Base-by-base conservation (phyloP, 2,888 invertebrate species). In the Pammene fasciana region DNA sequence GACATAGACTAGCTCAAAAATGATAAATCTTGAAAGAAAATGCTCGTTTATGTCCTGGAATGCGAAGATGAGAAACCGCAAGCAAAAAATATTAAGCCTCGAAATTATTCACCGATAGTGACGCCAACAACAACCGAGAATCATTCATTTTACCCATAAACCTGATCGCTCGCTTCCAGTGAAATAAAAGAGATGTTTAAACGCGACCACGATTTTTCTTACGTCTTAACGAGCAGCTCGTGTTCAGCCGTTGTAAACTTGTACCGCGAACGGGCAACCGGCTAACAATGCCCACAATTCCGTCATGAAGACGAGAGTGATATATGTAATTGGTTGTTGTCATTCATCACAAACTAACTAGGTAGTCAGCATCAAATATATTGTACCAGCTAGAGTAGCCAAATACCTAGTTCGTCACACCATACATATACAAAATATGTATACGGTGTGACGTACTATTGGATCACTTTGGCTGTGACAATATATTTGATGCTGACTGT, bases 221-320 rank as follows among this genome's bases (percentile, higher is more conserved):
- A 74, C 71, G 72, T 67, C 74, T 77, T 80, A 77, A 79, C 76
- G 77, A 78, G 74, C 74, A 76, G 72, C 74, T 80, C 79, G 78
- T 79, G 77, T 81, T 78, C 74, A 65, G 73, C 73, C 75, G 79
- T 75, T 75, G 77, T 81, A 80, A 81, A 64, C 52, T 45, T 48
- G 52, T 36, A 59, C 50, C n/a, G 34, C 26, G 64, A 43, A 57
- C 26, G 57, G 56, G 36, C 16, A 79, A 75, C 71, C 72, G 76
- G 73, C 73, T 74, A 75, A 75, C 73, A 74, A 70, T 67, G 62
- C 66, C 45, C 56, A 61, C 55, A 68, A 71, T 71, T 67, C 71
- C 65, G 67, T 65, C 65, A 68, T 66, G 56, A 62, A 56, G 16
- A 67, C 8, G 26, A 26, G 26, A 26, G 26, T 26, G 48, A 55